A percentile compares a stretch with the other conserved stretches of the same genome.
Conservation (phyloP, 2,888 invertebrate genomes). For the Nipponacmea schrenckii region DNA sequence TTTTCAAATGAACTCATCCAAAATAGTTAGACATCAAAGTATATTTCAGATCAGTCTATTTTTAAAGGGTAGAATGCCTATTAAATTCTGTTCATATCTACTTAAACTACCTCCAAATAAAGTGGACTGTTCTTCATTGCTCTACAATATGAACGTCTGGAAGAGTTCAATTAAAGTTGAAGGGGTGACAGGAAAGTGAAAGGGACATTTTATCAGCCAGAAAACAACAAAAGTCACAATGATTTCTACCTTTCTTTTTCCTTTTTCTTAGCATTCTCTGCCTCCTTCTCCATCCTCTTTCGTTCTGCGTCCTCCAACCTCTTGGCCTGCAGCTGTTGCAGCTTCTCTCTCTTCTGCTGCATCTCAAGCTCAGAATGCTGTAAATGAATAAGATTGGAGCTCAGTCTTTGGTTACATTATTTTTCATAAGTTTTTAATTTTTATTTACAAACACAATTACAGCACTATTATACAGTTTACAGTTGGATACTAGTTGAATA, state of each 20-base stretch:
- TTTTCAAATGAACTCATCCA: too few species aligned
- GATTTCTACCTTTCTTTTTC: conserved; percentile 49
- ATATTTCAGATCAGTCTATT: too few species aligned
- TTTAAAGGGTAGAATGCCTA: too few species aligned
- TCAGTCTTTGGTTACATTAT: background rate
- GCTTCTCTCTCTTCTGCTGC: conserved; percentile 91
- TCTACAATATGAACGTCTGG: too few species aligned
- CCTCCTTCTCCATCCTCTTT: conserved; percentile 84
- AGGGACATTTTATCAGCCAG: background rate
- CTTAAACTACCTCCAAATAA: too few species aligned
- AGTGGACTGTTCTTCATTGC: too few species aligned
- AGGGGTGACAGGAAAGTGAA: background rate
- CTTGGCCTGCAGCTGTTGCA: conserved; percentile 88
- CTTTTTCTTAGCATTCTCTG: conserved; percentile 78
- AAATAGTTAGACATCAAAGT: too few species aligned
- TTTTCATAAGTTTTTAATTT: background rate
- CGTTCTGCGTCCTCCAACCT: conserved; percentile 91
- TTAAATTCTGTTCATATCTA: too few species aligned
- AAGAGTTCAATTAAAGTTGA: too few species aligned
- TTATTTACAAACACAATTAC: conserved; percentile 7
- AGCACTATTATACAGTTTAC: too few species aligned
- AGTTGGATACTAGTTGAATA: too few species aligned
- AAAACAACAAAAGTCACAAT: background rate
- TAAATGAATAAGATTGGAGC: background rate
- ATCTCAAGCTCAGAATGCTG: conserved; percentile 89